phyloP scores from a whole-genome alignment of 2,113 vertebrate species.

The Aleadryas rufinucha region DNA sequence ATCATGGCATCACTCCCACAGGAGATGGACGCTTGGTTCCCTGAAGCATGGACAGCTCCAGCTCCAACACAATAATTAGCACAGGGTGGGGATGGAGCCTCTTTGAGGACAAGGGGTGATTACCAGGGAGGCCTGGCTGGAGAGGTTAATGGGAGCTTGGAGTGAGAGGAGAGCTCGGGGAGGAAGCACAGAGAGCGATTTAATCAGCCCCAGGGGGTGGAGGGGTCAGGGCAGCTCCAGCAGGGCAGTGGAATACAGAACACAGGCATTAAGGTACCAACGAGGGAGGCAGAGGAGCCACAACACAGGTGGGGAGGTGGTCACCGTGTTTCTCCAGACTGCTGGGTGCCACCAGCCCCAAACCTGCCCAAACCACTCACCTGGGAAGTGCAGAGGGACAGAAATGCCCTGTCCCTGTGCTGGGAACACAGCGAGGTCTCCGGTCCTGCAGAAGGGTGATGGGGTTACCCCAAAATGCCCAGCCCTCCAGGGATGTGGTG shows the following conservation, averaged over 20 bases:
- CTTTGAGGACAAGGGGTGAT: background rate
- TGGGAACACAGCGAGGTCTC: background rate
- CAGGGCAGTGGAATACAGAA: background rate
- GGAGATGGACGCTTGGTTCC: background rate
- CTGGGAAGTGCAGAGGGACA: background rate
- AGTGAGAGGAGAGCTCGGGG: background rate
- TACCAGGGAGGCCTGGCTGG: background rate
- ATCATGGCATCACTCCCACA: background rate
- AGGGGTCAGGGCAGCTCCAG: background rate
- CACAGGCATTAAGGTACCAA: background rate
- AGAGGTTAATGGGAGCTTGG: background rate
- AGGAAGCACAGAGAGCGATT: background rate
- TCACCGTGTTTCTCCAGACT: background rate
- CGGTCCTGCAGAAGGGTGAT: background rate
- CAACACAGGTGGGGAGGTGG: background rate
- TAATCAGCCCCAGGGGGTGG: background rate
- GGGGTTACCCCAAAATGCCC: background rate
- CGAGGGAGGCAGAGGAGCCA: background rate
- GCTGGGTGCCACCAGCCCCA: background rate
- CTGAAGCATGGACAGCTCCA: background rate
- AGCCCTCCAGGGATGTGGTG: background rate
- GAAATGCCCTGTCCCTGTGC: accelerated
- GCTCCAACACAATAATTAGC: background rate
- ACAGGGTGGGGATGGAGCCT: background rate
- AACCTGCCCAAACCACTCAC: background rate